A percentile compares a stretch with the other conserved stretches of the same genome.
These are phyloP conservation scores for Shargacucullia verbasci DNA, from an alignment of 2,888 invertebrate species.

Conservation along the genomic window DNA sequence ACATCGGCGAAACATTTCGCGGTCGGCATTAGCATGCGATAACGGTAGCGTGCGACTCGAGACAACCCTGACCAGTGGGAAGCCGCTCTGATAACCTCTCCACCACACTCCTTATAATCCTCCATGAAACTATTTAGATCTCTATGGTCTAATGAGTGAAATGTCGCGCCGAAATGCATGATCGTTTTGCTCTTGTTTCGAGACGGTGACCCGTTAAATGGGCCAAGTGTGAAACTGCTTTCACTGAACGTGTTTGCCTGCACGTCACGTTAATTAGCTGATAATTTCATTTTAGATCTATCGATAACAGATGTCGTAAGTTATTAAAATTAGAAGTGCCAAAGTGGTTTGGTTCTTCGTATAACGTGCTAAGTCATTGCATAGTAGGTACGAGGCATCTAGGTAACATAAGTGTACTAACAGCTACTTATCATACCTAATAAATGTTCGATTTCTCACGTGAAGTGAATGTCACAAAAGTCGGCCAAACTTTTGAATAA, in stretches of 20 bases:
- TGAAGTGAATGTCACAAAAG: slow-evolving; percentile 24
- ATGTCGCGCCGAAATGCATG: slow-evolving; percentile 69
- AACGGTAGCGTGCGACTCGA: slow-evolving; percentile 74
- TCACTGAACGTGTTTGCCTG: slow-evolving; percentile 79
- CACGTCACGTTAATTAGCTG: slow-evolving; percentile 76
- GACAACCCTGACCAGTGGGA: slow-evolving; percentile 57
- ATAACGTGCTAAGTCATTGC: slow-evolving; percentile 34
- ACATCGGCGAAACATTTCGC: slow-evolving; percentile 77
- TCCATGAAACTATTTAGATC: slow-evolving; percentile 50
- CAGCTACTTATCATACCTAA: slow-evolving; percentile 19
- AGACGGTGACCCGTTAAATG: slow-evolving; percentile 62
- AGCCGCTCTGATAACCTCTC: slow-evolving; percentile 64
- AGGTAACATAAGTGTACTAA: slow-evolving; percentile 26
- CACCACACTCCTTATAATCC: slow-evolving; percentile 52
- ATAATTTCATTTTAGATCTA: slow-evolving; percentile 71
- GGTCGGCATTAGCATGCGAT: slow-evolving; percentile 81
- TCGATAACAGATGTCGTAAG: slow-evolving; percentile 50
- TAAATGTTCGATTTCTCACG: slow-evolving; percentile 30
- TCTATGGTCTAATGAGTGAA: slow-evolving; percentile 64
- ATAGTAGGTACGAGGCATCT: slow-evolving; percentile 7
- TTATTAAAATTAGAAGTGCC: slow-evolving; percentile 43
- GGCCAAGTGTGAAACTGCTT: slow-evolving; percentile 81
- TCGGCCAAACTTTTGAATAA: slow-evolving; percentile 12
- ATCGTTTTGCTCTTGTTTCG: slow-evolving; percentile 62
- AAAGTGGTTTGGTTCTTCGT: slow-evolving; percentile 9